Percentiles rank a stretch among this genome's conserved stretches.
These are phyloP conservation scores for Agrilus mali DNA, from an alignment of 2,888 invertebrate species.

Conservation along the genomic window DNA sequence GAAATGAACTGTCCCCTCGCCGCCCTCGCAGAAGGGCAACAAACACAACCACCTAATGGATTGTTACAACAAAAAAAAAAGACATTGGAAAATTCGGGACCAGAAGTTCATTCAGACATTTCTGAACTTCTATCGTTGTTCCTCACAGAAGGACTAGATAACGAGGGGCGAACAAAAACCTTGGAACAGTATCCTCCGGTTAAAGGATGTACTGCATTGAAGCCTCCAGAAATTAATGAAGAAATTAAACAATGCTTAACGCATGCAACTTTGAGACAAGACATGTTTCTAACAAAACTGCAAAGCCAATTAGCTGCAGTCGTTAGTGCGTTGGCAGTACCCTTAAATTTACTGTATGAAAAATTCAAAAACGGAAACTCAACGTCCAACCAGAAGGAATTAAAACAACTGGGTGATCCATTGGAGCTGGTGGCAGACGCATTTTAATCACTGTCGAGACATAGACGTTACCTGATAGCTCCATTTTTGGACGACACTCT, in stretches of 20 bases:
- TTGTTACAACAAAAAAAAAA: slow-evolving; percentile 1
- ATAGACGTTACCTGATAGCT: not conserved
- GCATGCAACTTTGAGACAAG: slow-evolving; percentile 2
- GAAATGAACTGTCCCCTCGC: slow-evolving; percentile 2
- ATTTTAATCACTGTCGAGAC: slow-evolving; percentile 4
- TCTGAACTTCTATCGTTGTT: slow-evolving; percentile 3
- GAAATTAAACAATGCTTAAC: slow-evolving; percentile 6
- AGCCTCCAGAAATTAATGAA: slow-evolving; percentile 6
- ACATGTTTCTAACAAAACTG: slow-evolving; percentile 5
- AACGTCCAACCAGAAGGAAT: not conserved
- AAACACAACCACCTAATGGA: not conserved
- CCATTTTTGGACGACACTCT: not conserved
- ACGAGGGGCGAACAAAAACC: slow-evolving; percentile 3
- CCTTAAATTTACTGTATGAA: too few species aligned
- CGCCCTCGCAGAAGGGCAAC: not conserved
- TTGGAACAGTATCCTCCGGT: slow-evolving; percentile 5
- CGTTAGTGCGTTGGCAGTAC: slow-evolving; percentile 8
- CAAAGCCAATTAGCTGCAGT: slow-evolving; percentile 5
- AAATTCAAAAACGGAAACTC: not conserved
- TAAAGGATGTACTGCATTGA: slow-evolving; percentile 3
- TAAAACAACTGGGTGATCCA: slow-evolving; percentile 5
- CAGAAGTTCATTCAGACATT: slow-evolving; percentile 8
- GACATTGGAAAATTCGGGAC: not conserved
- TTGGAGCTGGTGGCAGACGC: slow-evolving; percentile 4
- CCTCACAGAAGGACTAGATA: slow-evolving; percentile 4